These are phyloP conservation scores for Gallinago stenura DNA, from an alignment of 2,797 vertebrate genomes.

Conservation along the genomic window DNA sequence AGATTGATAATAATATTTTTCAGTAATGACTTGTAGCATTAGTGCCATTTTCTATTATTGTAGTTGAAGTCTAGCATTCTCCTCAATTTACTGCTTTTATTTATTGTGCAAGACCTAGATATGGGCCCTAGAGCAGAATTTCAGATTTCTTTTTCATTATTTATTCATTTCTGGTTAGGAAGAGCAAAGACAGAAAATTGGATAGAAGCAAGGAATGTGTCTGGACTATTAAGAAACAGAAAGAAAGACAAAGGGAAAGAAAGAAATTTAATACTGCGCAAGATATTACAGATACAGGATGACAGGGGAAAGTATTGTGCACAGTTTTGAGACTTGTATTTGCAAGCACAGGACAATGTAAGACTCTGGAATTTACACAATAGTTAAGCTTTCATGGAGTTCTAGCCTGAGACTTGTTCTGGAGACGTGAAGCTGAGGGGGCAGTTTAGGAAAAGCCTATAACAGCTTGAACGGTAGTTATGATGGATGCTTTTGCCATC, in stretches of 20 bases:
- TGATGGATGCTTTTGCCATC: background rate
- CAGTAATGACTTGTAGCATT: background rate
- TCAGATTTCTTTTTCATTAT: background rate
- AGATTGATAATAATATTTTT: conserved; percentile 30
- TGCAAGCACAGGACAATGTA: background rate
- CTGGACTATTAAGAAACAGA: background rate
- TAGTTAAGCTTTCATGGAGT: background rate
- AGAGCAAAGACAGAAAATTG: background rate
- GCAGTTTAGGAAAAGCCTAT: background rate
- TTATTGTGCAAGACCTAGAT: conserved; percentile 19
- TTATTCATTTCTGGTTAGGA: background rate
- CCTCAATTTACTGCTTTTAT: background rate
- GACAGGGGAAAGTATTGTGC: background rate
- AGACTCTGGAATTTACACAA: background rate
- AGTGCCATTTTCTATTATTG: conserved; percentile 21
- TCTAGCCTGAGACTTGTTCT: background rate
- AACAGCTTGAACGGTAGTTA: background rate
- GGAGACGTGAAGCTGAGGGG: background rate
- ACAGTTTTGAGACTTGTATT: background rate
- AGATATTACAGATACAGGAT: background rate
- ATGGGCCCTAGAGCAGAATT: background rate
- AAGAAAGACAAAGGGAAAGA: background rate
- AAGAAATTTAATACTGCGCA: background rate
- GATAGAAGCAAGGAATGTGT: background rate
- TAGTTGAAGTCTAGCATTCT: background rate